phyloP scores from a whole-genome alignment of 2,113 vertebrate species.

The Anguilla japonica region DNA sequence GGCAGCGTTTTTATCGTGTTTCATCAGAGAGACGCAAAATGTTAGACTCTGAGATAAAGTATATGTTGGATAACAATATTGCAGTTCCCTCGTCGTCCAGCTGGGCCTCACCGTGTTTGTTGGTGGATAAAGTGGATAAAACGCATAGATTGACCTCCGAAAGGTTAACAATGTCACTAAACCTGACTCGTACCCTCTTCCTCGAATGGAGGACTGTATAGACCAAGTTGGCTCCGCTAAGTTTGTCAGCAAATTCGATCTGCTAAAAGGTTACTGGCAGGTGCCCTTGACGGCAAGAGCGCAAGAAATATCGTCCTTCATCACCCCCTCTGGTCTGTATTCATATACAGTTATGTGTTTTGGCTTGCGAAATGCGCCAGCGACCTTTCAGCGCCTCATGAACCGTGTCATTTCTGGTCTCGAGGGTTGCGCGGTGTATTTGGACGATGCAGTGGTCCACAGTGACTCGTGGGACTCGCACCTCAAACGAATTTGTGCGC shows the following conservation, averaged over 20 bases:
- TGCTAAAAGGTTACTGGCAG: no score
- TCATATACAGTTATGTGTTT: neutral
- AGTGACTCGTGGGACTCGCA: neutral
- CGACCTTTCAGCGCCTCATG: neutral
- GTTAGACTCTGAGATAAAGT: slow-evolving; percentile 10
- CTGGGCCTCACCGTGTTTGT: neutral
- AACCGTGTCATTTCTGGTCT: neutral
- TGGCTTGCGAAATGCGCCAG: neutral
- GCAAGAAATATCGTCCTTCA: no score
- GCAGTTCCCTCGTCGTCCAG: neutral
- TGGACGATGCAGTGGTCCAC: neutral
- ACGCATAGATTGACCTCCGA: neutral
- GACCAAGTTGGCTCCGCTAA: neutral
- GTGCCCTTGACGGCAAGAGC: no score
- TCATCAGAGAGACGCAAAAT: neutral
- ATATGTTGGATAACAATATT: slow-evolving; percentile 14
- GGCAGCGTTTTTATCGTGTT: slow-evolving; percentile 17
- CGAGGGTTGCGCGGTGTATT: neutral
- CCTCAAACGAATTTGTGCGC: neutral
- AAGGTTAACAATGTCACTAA: neutral
- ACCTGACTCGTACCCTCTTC: neutral
- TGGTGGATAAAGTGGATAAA: slow-evolving; percentile 3
- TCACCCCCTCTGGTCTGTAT: no score
- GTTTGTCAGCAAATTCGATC: no score
- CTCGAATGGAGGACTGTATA: neutral